Conservation (phyloP, 1,140 invertebrate species). For the Eriosoma lanigerum region DNA sequence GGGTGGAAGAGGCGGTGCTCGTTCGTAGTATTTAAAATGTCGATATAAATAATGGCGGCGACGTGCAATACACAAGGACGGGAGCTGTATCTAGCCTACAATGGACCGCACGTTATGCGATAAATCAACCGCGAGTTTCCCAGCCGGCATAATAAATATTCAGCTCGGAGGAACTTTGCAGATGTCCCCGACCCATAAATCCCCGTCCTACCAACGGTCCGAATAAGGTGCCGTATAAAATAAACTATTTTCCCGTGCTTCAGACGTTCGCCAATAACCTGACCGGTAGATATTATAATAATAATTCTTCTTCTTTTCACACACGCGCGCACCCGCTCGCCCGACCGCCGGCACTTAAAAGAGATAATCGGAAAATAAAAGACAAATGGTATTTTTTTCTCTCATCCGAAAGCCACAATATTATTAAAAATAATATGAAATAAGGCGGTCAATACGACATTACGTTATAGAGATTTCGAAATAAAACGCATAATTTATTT, state of each 20-base stretch:
- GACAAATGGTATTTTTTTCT: slow-evolving; percentile 12
- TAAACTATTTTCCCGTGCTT: slow-evolving; percentile 23
- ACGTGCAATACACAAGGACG: slow-evolving; percentile 9
- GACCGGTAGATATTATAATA: background rate
- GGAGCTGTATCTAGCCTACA: slow-evolving; percentile 33
- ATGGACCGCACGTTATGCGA: background rate
- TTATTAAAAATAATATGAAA: slow-evolving; percentile 33
- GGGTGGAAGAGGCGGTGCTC: background rate
- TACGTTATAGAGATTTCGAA: background rate
- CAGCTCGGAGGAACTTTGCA: slow-evolving; percentile 32
- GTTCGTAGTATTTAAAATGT: slow-evolving; percentile 33
- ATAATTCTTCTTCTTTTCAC: slow-evolving; percentile 1
- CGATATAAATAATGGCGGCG: slow-evolving; percentile 42
- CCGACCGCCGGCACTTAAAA: too few relatives aligned
- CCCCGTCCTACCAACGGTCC: slow-evolving; percentile 25
- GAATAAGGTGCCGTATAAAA: slow-evolving; percentile 44
- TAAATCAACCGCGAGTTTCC: slow-evolving; percentile 45
- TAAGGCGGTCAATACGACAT: background rate
- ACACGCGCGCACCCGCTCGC: background rate
- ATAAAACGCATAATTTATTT: background rate
- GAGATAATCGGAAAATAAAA: background rate
- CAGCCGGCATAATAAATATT: slow-evolving; percentile 40
- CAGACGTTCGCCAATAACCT: slow-evolving; percentile 29
- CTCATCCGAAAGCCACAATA: background rate
- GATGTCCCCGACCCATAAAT: slow-evolving; percentile 47